Evolutionary conservation across 2,113 vertebrate genomes (phyloP).

Genomic region (Eupsittula cactorum): DNA sequence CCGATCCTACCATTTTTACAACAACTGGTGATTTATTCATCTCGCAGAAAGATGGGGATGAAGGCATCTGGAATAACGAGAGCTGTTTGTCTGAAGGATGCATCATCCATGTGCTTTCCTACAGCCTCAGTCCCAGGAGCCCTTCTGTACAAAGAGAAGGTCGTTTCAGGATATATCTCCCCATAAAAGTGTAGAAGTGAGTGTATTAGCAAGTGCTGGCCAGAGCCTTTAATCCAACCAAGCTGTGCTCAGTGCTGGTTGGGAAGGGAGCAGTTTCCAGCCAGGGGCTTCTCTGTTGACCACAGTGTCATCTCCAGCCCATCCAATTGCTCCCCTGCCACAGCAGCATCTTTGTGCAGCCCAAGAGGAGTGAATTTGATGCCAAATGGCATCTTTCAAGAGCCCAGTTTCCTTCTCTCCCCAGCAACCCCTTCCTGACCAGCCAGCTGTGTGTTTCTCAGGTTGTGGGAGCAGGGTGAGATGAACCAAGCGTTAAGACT

Average conservation of each 20-base stretch:
- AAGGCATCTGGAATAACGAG: neutral
- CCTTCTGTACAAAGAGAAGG: neutral
- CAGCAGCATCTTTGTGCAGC: neutral
- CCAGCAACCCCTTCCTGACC: neutral
- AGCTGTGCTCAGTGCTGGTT: neutral
- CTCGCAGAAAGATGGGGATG: neutral
- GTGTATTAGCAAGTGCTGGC: neutral
- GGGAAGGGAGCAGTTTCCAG: neutral
- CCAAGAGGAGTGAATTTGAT: neutral
- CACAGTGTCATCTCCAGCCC: neutral
- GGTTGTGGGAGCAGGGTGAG: neutral
- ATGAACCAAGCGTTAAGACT: accelerated
- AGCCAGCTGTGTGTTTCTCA: neutral
- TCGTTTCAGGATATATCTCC: neutral
- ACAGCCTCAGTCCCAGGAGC: neutral
- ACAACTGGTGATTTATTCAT: neutral
- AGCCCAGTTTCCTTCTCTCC: neutral
- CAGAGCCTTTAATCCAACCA: neutral
- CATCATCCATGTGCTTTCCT: neutral
- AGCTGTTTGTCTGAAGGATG: slow-evolving; percentile 11
- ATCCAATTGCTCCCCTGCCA: neutral
- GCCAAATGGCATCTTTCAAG: neutral
- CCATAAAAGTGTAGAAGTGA: neutral
- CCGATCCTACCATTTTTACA: neutral
- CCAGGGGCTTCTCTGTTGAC: accelerated